Percentiles rank a stretch among this genome's conserved stretches.
Evolutionary conservation across 2,113 vertebrate species (phyloP).

Genomic region (Gobiocypris rarus): DNA sequence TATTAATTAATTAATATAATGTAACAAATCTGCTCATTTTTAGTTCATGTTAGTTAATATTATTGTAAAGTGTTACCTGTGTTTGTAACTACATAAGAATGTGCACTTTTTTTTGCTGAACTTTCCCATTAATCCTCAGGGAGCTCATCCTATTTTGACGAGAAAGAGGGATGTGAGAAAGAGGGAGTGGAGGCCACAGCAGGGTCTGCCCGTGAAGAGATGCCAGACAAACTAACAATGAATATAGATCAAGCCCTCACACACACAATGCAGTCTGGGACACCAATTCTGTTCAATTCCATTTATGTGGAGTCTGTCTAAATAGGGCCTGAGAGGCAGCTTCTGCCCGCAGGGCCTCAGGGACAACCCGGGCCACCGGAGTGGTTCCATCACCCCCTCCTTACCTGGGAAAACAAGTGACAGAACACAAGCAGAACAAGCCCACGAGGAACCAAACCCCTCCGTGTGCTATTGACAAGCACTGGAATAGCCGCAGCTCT

Average conservation of each 20-base stretch:
- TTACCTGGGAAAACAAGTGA: conserved; percentile 53
- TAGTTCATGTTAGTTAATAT: no score
- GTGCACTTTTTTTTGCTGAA: not conserved
- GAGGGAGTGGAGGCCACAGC: conserved; percentile 18
- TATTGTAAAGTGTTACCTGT: no score
- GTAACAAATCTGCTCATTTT: no score
- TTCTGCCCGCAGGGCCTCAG: conserved; percentile 34
- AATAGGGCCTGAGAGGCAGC: conserved; percentile 53
- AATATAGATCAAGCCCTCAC: conserved; percentile 57
- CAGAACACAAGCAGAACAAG: conserved; percentile 37
- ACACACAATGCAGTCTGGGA: conserved; percentile 32
- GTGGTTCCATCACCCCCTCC: conserved; percentile 1
- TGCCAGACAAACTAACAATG: conserved; percentile 49
- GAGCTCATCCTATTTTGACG: conserved; percentile 32
- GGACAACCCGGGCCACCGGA: conserved; percentile 34
- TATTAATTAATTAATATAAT: no score
- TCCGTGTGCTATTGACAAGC: not conserved
- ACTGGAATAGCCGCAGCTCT: not conserved
- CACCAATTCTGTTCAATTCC: conserved; percentile 47
- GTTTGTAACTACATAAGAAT: not conserved
- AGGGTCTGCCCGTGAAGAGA: not conserved
- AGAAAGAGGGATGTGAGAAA: conserved; percentile 23
- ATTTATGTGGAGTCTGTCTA: conserved; percentile 51
- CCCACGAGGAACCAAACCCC: not conserved
- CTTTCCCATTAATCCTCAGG: conserved; percentile 1